Conservation (phyloP, 2,888 invertebrate genomes). For the Desoria tigrina region DNA sequence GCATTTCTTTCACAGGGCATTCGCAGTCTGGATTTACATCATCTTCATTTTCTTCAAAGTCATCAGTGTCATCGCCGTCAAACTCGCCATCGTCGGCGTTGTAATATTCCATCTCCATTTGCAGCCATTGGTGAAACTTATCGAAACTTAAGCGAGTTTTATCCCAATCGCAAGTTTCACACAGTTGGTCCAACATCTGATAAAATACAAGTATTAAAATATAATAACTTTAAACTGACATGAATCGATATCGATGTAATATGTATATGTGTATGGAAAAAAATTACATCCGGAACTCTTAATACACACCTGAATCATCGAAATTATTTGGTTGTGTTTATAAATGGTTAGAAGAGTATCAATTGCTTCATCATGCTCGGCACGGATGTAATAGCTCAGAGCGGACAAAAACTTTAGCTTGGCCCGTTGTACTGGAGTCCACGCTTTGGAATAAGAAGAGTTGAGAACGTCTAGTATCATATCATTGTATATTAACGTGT, state of each 20-base stretch:
- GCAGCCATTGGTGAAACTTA: background rate
- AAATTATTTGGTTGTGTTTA: constrained; percentile 5
- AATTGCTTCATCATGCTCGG: background rate
- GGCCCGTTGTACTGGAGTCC: background rate
- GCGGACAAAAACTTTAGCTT: background rate
- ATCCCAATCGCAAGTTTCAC: constrained; percentile 1
- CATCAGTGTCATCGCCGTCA: background rate
- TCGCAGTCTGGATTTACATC: too few relatives aligned
- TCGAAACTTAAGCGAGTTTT: background rate
- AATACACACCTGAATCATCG: constrained; percentile 1
- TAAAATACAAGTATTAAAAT: background rate
- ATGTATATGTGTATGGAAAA: too few relatives aligned
- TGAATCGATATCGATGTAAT: too few relatives aligned
- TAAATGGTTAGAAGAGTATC: background rate
- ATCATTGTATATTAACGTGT: too few relatives aligned
- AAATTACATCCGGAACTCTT: too few relatives aligned
- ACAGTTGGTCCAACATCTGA: background rate
- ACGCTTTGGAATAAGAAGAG: too few relatives aligned
- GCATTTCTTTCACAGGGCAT: background rate
- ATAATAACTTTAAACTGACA: background rate
- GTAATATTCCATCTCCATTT: too few relatives aligned
- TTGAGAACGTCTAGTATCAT: too few relatives aligned
- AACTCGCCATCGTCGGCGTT: background rate
- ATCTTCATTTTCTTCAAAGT: constrained; percentile 1
- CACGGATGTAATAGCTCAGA: background rate